Base-by-base conservation (phyloP, 2,888 invertebrate genomes). In the Hipparchia semele region DNA sequence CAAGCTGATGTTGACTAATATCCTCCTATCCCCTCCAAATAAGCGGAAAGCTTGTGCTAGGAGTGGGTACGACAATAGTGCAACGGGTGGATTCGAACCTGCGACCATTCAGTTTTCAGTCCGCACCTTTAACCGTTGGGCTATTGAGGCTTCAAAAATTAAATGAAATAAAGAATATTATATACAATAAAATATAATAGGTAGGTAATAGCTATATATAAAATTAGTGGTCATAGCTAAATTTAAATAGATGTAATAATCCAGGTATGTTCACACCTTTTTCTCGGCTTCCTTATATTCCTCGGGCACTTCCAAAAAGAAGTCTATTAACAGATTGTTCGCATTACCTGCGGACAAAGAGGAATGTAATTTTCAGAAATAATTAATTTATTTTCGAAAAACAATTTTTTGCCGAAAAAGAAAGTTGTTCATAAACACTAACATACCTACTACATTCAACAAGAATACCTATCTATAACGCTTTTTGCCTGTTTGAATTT, bases 291-390 rank as follows among this genome's bases (percentile, higher is more conserved):
- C 75, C 80, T 80, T 76, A 79, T 80, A 74, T 72, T 81, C 82
- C 61, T 80, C 87, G 76, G 85, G 88, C 75, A 83, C 83, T 67
- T 92, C 98, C 89, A 99, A 92, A 94, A 99, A 99, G 92, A 98
- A 98, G 92, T 99, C 99, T 0, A 96, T 95, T 95, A 98, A 95
- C 77, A 99, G 92, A 77, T 95, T 95, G 75, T 95, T 92, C 80
- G 94, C 84, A 84, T 95, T 95, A 82, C 94, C 95, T 95, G 89
- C 76, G 91, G 91, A 91, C 87, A 90, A 90, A 89, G 78, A 84
- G 80, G 84, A 76, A 49, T 69, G 73, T 59, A 71, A 73, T 77
- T 68, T 79, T 77, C 71, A 71, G 62, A 68, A 70, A 33, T 39
- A 53, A 23, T 10, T 1, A 56, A 4, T 39, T 39, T 67, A 45